Base-by-base conservation (phyloP, 2,888 invertebrate species). In the Napeogenes sylphis region DNA sequence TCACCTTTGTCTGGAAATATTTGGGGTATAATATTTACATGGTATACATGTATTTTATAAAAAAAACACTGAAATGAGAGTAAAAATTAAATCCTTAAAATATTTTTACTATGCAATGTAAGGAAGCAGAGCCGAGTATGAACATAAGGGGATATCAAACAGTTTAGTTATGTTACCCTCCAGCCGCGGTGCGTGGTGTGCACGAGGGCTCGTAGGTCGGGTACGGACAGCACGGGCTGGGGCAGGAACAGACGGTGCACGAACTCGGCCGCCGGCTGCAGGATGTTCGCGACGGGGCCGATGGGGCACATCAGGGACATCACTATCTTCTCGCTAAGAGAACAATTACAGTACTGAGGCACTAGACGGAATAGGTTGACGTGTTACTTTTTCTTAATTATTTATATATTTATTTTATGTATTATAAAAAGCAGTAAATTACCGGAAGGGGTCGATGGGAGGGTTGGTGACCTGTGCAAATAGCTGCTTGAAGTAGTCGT, bases 401-500 rank as follows among this genome's bases (percentile, higher is more conserved):
- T 46, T 10, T 33, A 32, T 45, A 32, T 10, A 10, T 35, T n/a
- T 4, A 5, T n/a, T 38, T 38, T 57, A 13, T 45, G 13, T n/a
- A 45, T 21, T 5, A 14, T n/a, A 53, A 42, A n/a, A 45, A 38
- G 21, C 21, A 21, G 10, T 30, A 46, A 21, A 13, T 32, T 55
- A 91, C 91, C 93, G 92, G 93, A 99, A 99, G 46, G 99, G 99
- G 92, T 99, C 99, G 72, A 99, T 99, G 4, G 99, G 99, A 4
- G 99, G 99, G 91, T 99, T 99, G 74, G 99, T 99, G 73, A 98
- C 97, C 92, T 99, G 99, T 45, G 99, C 99, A 87, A 99, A 99
- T 55, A 99, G 92, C 82, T 99, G 99, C 82, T 99, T 99, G 92
- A 99, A 99, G 87, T 99, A 99, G 73, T 97, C 97, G 84, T 98